Conservation (phyloP, 2,888 invertebrate species). For the Drosophila ustulata region DNA sequence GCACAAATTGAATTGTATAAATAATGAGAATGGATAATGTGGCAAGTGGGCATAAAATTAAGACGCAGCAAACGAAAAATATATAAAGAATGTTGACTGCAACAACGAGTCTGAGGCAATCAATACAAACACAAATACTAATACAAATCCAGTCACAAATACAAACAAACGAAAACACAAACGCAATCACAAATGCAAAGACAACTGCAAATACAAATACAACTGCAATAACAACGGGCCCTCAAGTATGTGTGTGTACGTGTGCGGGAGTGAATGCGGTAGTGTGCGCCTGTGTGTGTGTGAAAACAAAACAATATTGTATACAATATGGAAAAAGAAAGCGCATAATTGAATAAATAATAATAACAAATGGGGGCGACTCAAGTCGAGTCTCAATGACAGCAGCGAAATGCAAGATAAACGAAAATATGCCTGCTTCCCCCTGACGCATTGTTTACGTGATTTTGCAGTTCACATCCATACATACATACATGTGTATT, state of each 20-base stretch:
- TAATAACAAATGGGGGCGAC: constrained; percentile 67
- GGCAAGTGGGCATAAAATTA: constrained; percentile 37
- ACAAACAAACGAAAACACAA: constrained; percentile 32
- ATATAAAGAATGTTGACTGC: constrained; percentile 28
- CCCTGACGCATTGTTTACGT: constrained; percentile 66
- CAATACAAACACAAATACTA: constrained; percentile 59
- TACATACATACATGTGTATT: constrained; percentile 9
- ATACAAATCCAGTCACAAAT: constrained; percentile 20
- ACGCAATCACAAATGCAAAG: constrained; percentile 50
- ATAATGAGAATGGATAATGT: constrained; percentile 41
- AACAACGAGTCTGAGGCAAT: constrained; percentile 64
- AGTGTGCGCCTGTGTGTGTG: constrained; percentile 28
- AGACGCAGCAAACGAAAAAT: constrained; percentile 19
- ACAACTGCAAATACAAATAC: constrained; percentile 41
- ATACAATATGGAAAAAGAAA: constrained; percentile 70
- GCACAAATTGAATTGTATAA: constrained; percentile 44
- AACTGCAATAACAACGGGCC: constrained; percentile 49
- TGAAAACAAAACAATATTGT: constrained; percentile 72
- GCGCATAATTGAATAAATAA: constrained; percentile 79
- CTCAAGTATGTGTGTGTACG: constrained; percentile 23
- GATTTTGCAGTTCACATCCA: constrained; percentile 54
- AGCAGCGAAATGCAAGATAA: constrained; percentile 55
- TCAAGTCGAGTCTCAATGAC: constrained; percentile 58
- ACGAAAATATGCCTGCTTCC: constrained; percentile 46
- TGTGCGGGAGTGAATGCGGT: constrained; percentile 6